These are phyloP conservation scores for Norana najaformis DNA, from an alignment of 2,888 invertebrate species.

Conservation along the genomic window DNA sequence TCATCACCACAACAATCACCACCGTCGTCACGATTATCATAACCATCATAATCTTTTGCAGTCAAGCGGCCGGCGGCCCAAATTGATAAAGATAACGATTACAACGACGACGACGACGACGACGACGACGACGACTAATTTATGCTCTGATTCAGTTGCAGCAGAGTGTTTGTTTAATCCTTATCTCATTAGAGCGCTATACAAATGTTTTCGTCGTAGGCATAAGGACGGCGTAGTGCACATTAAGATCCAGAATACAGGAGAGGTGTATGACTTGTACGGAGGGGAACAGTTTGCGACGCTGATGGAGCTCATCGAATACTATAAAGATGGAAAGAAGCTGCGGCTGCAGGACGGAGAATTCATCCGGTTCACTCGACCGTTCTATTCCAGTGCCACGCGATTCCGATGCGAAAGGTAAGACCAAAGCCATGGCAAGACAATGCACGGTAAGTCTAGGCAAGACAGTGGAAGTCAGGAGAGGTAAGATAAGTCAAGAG, in stretches of 20 bases:
- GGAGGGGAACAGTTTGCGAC: slow-evolving; percentile 95
- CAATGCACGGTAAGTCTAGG: not conserved
- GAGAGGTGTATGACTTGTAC: slow-evolving; percentile 94
- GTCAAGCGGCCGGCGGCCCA: too few species aligned
- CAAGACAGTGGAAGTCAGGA: not conserved
- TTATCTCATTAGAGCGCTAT: not conserved
- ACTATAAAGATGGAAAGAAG: slow-evolving; percentile 74
- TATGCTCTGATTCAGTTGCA: not conserved
- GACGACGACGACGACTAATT: too few species aligned
- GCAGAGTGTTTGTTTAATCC: not conserved
- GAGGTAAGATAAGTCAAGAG: too few species aligned
- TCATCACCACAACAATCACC: not conserved
- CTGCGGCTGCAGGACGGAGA: slow-evolving; percentile 92
- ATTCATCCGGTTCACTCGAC: slow-evolving; percentile 87
- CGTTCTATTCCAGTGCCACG: slow-evolving; percentile 77
- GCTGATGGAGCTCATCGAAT: slow-evolving; percentile 92
- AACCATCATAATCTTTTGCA: too few species aligned
- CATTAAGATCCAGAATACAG: slow-evolving; percentile 98
- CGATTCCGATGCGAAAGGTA: slow-evolving; percentile 88
- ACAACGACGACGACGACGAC: too few species aligned
- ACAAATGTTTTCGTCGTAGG: slow-evolving; percentile 64
- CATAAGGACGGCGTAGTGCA: slow-evolving; percentile 93
- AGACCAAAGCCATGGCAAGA: not conserved
- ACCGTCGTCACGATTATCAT: too few species aligned
- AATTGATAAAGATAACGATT: too few species aligned